These are phyloP conservation scores for Poecile atricapillus DNA, from an alignment of 2,113 vertebrate species.

Conservation along the genomic window DNA sequence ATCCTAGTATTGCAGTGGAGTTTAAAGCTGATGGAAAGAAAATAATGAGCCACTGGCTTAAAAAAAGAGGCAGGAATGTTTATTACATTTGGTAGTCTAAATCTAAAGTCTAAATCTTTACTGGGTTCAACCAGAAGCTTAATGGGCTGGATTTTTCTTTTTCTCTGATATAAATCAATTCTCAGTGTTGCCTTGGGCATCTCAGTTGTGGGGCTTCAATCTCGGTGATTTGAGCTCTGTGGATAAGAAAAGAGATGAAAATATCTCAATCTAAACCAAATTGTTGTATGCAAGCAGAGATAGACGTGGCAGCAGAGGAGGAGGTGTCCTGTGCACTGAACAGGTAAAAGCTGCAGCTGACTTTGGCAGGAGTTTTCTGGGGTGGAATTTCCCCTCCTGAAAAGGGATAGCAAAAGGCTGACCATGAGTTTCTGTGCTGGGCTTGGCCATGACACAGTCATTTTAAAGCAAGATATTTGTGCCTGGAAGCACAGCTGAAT, in stretches of 20 bases:
- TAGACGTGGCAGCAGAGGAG: background rate
- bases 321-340: background rate
- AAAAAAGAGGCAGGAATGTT: background rate
- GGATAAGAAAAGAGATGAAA: background rate
- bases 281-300: background rate
- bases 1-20: background rate
- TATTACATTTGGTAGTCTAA: background rate
- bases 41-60: background rate
- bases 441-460: background rate
- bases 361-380: background rate
- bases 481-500: background rate
- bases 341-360: background rate
- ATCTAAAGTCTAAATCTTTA: background rate
- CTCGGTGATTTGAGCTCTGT: background rate
- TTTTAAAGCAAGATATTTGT: background rate
- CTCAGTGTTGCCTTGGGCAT: background rate
- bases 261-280: background rate
- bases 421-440: background rate
- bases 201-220: background rate
- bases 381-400: background rate
- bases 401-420: background rate
- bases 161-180: background rate
- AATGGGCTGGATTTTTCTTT: background rate
- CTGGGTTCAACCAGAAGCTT: background rate
- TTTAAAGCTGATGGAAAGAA: conserved; percentile 23